phyloP scores from a whole-genome alignment of 1,140 invertebrate genomes.

The Parapsyche elsis region DNA sequence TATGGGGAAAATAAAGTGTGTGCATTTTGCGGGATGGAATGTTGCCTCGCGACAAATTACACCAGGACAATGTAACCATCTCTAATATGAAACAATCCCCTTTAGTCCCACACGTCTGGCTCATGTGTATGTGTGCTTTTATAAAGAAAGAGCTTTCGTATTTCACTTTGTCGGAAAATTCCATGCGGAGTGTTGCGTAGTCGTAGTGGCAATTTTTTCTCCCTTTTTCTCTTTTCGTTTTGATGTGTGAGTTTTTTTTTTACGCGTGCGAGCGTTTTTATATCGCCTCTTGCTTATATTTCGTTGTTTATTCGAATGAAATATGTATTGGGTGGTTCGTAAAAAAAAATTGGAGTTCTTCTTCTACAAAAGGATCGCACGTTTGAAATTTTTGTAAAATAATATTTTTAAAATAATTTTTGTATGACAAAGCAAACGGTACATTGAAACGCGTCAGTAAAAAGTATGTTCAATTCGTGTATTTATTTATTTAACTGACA shows the following conservation, averaged over 20 bases:
- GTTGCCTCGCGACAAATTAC: conserved; percentile 1
- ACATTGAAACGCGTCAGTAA: too few relatives aligned
- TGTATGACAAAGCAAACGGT: too few relatives aligned
- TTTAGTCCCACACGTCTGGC: background rate
- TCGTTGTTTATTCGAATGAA: background rate
- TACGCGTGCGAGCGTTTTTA: background rate
- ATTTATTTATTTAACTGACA: too few relatives aligned
- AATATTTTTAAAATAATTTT: too few relatives aligned
- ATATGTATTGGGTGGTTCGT: background rate
- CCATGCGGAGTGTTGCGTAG: background rate
- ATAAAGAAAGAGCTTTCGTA: background rate
- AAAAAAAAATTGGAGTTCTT: background rate
- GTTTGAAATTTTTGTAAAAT: too few relatives aligned
- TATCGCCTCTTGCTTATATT: background rate
- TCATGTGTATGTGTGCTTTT: background rate
- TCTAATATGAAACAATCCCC: conserved; percentile 9
- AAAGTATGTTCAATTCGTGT: too few relatives aligned
- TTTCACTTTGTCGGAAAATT: conserved; percentile 1
- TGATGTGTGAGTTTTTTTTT: background rate
- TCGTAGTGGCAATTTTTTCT: background rate
- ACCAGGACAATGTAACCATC: background rate
- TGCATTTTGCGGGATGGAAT: background rate
- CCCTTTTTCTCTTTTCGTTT: background rate
- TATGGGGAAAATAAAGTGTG: background rate
- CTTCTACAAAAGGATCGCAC: too few relatives aligned